Evolutionary conservation across 2,888 invertebrate species (phyloP), one percentile per base, ranked within the genome.

Genomic region (Drosophila kuntzei): DNA sequence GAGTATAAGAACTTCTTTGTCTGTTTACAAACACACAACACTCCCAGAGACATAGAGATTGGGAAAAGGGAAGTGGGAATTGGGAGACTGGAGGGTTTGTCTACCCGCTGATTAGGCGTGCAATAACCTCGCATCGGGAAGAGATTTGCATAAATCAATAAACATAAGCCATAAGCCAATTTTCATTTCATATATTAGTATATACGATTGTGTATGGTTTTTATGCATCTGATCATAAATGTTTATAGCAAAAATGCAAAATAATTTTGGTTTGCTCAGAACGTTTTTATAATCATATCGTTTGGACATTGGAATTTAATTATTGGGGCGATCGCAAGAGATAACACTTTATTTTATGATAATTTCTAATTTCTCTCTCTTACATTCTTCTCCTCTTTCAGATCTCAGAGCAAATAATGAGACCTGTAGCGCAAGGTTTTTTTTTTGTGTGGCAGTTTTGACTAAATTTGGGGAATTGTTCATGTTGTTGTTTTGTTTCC

Each of bases 61-160:
- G n/a, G 22, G 8, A 20, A 36, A 22, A 41, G 6, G 9, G n/a
- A 46, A 4, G 27, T 3, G 12, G 6, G n/a, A n/a, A n/a, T n/a
- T n/a, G n/a, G n/a, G n/a, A 22, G 20, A 25, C 9, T 7, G 12
- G 6, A 27, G 46, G 37, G 46, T 41, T 76, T 60, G 55, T 71
- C 65, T 70, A 41, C 3, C 14, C 27, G 64, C 50, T 71, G 78
- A 84, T 79, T 73, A 85, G 82, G 57, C 57, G 60, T 72, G 64
- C 81, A 76, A 84, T 76, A 82, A 80, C 79, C 82, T 69, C 51
- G 41, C 47, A 34, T 36, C 37, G 41, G 14, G 4, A 12, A 4
- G 0, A 29, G 51, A 89, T 85, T 87, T 72, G 71, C 87, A 89
- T 85, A 85, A 84, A 84, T 84, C 87, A 75, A 88, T 85, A 88